Evolutionary conservation across 2,113 vertebrate species (phyloP), one percentile per base, ranked within the genome.

Genomic region (Cariama cristata): DNA sequence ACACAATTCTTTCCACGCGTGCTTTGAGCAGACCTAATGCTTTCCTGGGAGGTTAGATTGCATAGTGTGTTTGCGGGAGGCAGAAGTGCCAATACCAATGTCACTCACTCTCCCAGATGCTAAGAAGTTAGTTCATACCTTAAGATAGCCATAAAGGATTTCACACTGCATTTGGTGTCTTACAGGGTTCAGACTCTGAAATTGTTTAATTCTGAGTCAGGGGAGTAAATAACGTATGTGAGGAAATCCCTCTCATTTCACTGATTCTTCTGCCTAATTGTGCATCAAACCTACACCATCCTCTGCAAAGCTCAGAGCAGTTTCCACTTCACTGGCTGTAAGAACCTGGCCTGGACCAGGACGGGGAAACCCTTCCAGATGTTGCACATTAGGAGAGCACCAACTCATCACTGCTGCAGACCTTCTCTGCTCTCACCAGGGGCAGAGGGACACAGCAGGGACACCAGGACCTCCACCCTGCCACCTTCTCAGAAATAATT

Each of bases 1-100:
- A 6, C 4, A 63, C 11, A 30, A 4, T 81, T 59, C 60, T 79
- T 79, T 56, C 69, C 18, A 14, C 1, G 1, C 0, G 0, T 64
- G 27, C 32, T 77, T 40, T 49, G n/a, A 27, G 40, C n/a, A n/a
- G 56, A 35, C 10, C 52, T 22, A 38, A 33, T 8, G 12, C 55
- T 91, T 75, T 32, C 35, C 22, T 2, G 0, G 71, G 58, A 63
- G 16, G 50, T 62, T 58, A 40, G 55, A 47, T 7, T 62, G 40
- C 63, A 35, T 3, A 11, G 16, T 3, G 17, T 7, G 6, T 28
- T 63, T 72, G 64, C 2, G 4, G 55, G 26, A 91, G 56, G 68
- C 60, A 80, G 83, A 47, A 71, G 26, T 8, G 12, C n/a, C 63
- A 32, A 6, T 42, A 50, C 40, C 24, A 53, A 50, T 4, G 8